Percentiles rank a stretch among this genome's conserved stretches.
Evolutionary conservation across 2,113 vertebrate species (phyloP).

Genomic region (Proterorhinus semilunaris): DNA sequence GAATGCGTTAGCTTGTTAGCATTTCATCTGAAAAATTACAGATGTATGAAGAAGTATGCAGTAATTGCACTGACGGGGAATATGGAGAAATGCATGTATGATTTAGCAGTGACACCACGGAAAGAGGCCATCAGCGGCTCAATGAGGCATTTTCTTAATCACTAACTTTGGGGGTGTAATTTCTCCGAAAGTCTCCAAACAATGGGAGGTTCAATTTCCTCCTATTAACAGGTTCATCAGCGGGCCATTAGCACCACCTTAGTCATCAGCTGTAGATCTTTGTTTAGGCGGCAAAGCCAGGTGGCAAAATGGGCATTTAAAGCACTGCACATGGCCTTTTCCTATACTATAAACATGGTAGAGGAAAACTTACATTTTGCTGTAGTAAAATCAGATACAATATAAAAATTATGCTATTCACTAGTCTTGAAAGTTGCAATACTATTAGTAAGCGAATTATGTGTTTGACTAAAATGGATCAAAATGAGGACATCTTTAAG

Average conservation of each 20-base stretch:
- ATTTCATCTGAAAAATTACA: slow-evolving; percentile 91
- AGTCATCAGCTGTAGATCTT: slow-evolving; percentile 20
- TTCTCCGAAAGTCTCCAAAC: slow-evolving; percentile 56
- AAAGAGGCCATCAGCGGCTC: slow-evolving; percentile 54
- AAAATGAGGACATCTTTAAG: too few species aligned
- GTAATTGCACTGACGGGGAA: slow-evolving; percentile 76
- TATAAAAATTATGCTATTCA: too few species aligned
- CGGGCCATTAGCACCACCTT: slow-evolving; percentile 39
- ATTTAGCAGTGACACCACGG: slow-evolving; percentile 45
- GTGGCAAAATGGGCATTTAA: slow-evolving; percentile 3
- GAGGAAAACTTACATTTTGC: too few species aligned
- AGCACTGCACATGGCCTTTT: not conserved
- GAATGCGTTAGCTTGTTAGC: slow-evolving; percentile 82
- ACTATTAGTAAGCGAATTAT: too few species aligned
- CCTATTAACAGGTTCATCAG: slow-evolving; percentile 51
- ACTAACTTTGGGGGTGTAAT: slow-evolving; percentile 62
- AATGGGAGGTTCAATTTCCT: slow-evolving; percentile 49
- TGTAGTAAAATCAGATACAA: too few species aligned
- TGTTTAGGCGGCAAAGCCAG: slow-evolving; percentile 25
- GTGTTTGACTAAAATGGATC: too few species aligned
- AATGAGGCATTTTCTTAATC: slow-evolving; percentile 68
- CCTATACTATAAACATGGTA: too few species aligned
- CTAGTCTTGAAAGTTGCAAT: too few species aligned
- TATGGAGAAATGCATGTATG: slow-evolving; percentile 53
- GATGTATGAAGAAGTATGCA: slow-evolving; percentile 86